Base-by-base conservation (phyloP, 2,797 vertebrate species). In the Sebastes reedi region DNA sequence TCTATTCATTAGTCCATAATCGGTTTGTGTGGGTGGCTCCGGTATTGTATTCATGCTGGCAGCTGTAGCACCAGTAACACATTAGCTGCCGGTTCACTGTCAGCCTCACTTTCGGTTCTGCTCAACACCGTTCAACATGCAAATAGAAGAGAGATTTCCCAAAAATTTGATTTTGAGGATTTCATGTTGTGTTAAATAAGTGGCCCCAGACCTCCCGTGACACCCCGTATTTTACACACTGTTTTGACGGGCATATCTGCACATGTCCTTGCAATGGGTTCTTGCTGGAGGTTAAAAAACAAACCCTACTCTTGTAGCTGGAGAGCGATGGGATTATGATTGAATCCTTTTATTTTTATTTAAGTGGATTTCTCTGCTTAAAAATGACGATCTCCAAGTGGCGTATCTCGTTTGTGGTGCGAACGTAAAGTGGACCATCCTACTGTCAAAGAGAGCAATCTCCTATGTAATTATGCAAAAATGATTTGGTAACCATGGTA, bases 401-500 rank as follows among this genome's bases (percentile, higher is more conserved):
- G 16, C 4, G 22, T 5, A n/a, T 54, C 54, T 61, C 2, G 14
- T 67, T 27, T 10, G 42, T 22, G n/a, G 73, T 32, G 11, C 16
- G 8, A 58, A 55, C 12, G 6, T 22, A 60, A 68, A 82, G 62
- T 72, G 69, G 69, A 88, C 64, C 25, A 20, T 27, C 39, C 59
- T n/a, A 22, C 46, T 39, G 66, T 58, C 58, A 61, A 7, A 59
- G 67, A 52, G 66, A 39, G 61, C 75, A 55, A 36, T 74, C 72
- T 20, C 58, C 18, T 8, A 10, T 22, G 61, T 73, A 60, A 79
- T 89, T 83, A 87, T 79, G 72, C 72, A 32, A 65, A 61, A 60
- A 77, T 67, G 11, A 60, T 75, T 64, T 9, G 50, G 85, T 86
- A 32, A 60, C 83, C 81, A 83, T 75, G 79, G 85, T 42, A 39